Evolutionary conservation across 2,113 vertebrate genomes (phyloP).

Genomic region (Arvicanthis niloticus): DNA sequence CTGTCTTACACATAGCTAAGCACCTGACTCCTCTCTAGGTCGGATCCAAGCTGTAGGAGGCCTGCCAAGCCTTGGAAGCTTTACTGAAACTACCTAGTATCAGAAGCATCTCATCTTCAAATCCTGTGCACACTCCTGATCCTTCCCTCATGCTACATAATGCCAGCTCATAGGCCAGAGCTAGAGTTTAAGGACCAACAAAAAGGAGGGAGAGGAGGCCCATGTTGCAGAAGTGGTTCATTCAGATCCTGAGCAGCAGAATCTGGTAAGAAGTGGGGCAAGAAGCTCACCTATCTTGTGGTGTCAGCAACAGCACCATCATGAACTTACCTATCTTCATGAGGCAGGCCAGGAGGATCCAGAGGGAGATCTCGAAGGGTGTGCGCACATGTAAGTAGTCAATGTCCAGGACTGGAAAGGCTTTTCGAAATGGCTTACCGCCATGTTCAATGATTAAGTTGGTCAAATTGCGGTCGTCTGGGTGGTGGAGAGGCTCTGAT

Average conservation of each 20-base stretch:
- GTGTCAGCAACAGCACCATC: not conserved
- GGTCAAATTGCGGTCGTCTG: conserved; percentile 81
- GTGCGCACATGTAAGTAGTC: conserved; percentile 89
- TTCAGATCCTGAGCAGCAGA: not conserved
- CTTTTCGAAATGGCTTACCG: conserved; percentile 84
- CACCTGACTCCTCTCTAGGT: conserved; percentile 18
- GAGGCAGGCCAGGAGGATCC: conserved; percentile 96
- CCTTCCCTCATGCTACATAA: not conserved
- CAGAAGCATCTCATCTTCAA: not conserved
- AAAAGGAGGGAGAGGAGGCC: not conserved
- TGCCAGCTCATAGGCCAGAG: not conserved
- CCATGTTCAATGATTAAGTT: conserved; percentile 70
- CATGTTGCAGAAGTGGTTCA: not conserved
- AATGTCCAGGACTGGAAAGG: conserved; percentile 93
- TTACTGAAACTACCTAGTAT: not conserved
- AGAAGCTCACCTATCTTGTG: not conserved
- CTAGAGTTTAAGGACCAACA: conserved; percentile 2
- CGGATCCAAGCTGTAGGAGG: not conserved
- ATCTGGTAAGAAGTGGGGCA: not conserved
- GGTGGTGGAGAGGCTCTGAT: conserved; percentile 59
- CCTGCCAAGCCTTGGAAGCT: conserved; percentile 23
- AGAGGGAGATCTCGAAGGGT: conserved; percentile 95
- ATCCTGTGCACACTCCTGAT: not conserved
- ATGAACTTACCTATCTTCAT: conserved; percentile 96
- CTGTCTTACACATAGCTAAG: conserved; percentile 16